Evolutionary conservation across 2,113 vertebrate genomes (phyloP), one percentile per base, ranked within the genome.

Genomic region (Austrofundulus limnaeus): DNA sequence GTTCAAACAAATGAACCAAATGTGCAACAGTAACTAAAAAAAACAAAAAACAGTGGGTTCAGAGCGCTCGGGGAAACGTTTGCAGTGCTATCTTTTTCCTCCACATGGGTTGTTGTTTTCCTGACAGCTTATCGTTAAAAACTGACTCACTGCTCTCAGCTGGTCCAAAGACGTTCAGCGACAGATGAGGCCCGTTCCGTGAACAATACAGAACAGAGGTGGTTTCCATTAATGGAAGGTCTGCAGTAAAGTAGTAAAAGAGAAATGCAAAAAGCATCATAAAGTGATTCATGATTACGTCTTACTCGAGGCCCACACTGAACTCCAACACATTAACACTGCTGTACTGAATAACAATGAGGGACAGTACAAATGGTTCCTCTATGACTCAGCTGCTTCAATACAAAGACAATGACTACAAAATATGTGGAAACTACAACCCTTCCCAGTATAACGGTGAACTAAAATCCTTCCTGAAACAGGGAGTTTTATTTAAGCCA

Each of bases 31-130:
- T 5, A 53, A n/a, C 45, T 74, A 42, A 57, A 50, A 59, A 64
- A 48, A 34, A 12, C 59, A 51, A 41, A 49, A 17, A 51, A 49
- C n/a, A 24, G 56, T 79, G 70, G 50, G 72, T 58, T 70, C 41
- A 48, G 66, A 56, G 60, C 55, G 20, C 56, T 90, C 56, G 75
- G 82, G 84, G 85, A 87, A 89, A 89, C 66, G 60, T 81, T 63
- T 61, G 69, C 80, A 62, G 76, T 25, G 49, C 80, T 86, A 89
- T 90, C 89, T 89, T 63, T 80, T 85, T 86, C 88, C 83, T 81
- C 71, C 85, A 91, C 78, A 83, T 64, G 83, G 77, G 34, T 78
- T 73, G 73, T 75, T 85, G 82, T 75, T 89, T 90, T 91, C 89
- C 89, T 91, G 83, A 78, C 57, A 68, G 73, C 75, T 74, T 74